A percentile compares a stretch with the other conserved stretches of the same genome.
Conservation (phyloP, 2,797 vertebrate species). For the Xenentodon cancila region DNA sequence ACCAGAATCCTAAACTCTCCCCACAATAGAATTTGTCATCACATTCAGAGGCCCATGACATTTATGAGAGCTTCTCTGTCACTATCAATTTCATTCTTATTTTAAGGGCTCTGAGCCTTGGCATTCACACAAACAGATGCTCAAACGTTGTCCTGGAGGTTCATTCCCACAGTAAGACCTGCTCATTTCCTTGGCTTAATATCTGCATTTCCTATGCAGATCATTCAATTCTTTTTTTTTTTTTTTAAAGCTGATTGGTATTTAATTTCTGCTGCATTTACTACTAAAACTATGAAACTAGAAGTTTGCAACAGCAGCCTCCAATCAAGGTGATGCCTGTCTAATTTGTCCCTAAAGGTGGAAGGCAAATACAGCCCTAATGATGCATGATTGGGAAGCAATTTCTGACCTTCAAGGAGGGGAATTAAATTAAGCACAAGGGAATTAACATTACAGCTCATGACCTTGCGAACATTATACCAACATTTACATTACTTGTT, state of each 20-base stretch:
- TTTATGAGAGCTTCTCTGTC: slow-evolving; percentile 75
- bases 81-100: slow-evolving; percentile 70
- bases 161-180: slow-evolving; percentile 37
- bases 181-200: slow-evolving; percentile 18
- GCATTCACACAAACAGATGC: slow-evolving; percentile 60
- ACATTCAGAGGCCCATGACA: slow-evolving; percentile 66
- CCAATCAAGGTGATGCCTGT: slow-evolving; percentile 59
- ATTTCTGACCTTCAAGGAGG: slow-evolving; percentile 74
- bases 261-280: slow-evolving; percentile 2
- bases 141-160: slow-evolving; percentile 55
- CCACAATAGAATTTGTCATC: slow-evolving; percentile 76
- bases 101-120: slow-evolving; percentile 56
- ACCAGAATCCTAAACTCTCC: slow-evolving; percentile 74
- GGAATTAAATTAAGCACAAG: slow-evolving; percentile 65
- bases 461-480: slow-evolving; percentile 46
- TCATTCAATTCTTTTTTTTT: background rate
- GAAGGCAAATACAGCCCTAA: slow-evolving; percentile 67
- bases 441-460: slow-evolving; percentile 60
- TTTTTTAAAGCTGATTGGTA: too few relatives aligned
- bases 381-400: slow-evolving; percentile 73
- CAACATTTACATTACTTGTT: slow-evolving; percentile 54
- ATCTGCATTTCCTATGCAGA: slow-evolving; percentile 11
- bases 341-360: slow-evolving; percentile 61
- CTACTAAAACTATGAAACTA: slow-evolving; percentile 29
- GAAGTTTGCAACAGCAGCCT: slow-evolving; percentile 39